These are phyloP conservation scores for Lepidocolaptes lacrymiger DNA, from an alignment of 2,797 vertebrate species.

Conservation along the genomic window DNA sequence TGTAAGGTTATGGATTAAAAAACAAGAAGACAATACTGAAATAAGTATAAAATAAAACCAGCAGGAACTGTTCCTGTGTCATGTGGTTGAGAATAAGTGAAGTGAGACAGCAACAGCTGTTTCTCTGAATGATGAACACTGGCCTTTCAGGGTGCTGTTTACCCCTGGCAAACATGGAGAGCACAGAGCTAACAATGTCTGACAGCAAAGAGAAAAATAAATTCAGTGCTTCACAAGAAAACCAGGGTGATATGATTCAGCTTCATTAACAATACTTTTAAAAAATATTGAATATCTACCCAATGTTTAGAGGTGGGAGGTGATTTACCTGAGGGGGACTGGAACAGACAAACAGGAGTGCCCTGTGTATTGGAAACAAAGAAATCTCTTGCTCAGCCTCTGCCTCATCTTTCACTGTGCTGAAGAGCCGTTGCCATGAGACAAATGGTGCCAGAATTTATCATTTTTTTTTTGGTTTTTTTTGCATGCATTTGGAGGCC, in stretches of 20 bases:
- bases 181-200: background rate
- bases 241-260: background rate
- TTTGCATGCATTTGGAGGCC: background rate
- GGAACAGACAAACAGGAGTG: background rate
- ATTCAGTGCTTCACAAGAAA: constrained; percentile 2
- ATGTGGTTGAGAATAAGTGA: background rate
- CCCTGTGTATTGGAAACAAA: background rate
- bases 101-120: background rate
- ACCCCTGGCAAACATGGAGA: background rate
- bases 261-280: background rate
- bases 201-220: background rate
- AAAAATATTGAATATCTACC: background rate
- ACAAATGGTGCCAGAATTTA: background rate
- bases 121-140: background rate
- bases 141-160: background rate
- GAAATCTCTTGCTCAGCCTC: background rate
- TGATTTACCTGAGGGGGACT: background rate
- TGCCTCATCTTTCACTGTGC: background rate
- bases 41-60: background rate
- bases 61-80: background rate
- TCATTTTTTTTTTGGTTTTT: background rate
- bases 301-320: background rate
- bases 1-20: background rate
- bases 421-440: background rate
- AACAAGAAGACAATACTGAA: background rate